phyloP scores from a whole-genome alignment of 2,797 vertebrate genomes.

The Crenichthys baileyi region DNA sequence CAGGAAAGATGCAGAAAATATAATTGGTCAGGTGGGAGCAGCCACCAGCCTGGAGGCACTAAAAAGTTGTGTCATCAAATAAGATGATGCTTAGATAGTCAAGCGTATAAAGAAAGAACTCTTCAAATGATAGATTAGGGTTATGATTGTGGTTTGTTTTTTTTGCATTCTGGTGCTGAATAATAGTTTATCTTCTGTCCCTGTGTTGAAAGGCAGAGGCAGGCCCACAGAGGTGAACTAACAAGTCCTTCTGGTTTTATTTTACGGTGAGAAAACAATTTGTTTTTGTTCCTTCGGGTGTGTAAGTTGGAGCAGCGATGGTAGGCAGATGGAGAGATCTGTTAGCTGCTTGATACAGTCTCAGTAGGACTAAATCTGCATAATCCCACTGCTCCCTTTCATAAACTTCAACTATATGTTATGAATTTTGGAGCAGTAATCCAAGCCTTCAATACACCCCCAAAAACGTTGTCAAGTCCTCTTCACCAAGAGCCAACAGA shows the following conservation, averaged over 20 bases:
- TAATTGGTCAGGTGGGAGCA: background rate
- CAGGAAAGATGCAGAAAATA: conserved; percentile 1
- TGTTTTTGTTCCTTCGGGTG: conserved; percentile 32
- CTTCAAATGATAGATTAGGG: conserved; percentile 17
- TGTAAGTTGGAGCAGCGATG: conserved; percentile 35
- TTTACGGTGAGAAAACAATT: background rate
- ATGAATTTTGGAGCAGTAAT: background rate
- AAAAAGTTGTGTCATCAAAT: background rate
- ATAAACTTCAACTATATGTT: background rate
- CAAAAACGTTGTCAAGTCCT: background rate
- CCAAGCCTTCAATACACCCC: background rate
- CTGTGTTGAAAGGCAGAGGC: background rate
- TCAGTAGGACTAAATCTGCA: background rate
- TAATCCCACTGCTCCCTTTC: background rate
- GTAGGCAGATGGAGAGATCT: conserved; percentile 28
- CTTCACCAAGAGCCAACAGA: background rate
- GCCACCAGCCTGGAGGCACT: background rate
- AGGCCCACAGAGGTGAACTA: background rate
- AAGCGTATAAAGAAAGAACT: conserved; percentile 11
- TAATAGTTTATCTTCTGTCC: background rate
- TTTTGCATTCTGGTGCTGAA: background rate
- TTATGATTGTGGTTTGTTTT: background rate
- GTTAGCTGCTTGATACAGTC: background rate
- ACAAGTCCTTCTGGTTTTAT: conserved; percentile 11
- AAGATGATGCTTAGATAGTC: conserved; percentile 12